Evolutionary conservation across 2,113 vertebrate genomes (phyloP).

Genomic region (Recurvirostra avosetta): DNA sequence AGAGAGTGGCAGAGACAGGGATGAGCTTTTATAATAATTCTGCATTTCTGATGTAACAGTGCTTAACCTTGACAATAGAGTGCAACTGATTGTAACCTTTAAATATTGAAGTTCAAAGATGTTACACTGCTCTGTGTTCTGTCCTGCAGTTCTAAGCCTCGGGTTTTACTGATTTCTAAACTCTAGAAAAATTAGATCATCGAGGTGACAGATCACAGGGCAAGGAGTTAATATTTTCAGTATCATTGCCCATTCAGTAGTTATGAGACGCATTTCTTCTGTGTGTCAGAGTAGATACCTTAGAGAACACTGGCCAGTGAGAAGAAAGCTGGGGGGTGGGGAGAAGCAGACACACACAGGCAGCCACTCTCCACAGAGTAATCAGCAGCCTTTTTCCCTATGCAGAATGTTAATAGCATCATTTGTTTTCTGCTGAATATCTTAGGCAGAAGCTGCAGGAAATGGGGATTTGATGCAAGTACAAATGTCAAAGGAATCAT

Average conservation of each 20-base stretch:
- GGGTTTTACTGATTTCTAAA: background rate
- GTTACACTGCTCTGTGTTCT: background rate
- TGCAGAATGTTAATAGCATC: constrained; percentile 21
- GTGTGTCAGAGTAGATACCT: background rate
- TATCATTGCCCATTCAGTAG: background rate
- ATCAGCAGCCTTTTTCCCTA: constrained; percentile 12
- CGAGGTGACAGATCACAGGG: background rate
- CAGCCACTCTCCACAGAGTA: background rate
- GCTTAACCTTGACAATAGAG: background rate
- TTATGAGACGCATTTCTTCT: background rate
- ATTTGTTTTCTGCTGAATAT: constrained; percentile 34
- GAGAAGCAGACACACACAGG: background rate
- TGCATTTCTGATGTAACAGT: background rate
- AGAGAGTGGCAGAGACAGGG: background rate
- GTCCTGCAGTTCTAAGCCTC: background rate
- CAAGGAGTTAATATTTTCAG: background rate
- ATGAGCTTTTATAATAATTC: background rate
- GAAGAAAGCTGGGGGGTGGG: background rate
- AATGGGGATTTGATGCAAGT: constrained; percentile 11
- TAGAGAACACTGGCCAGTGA: background rate
- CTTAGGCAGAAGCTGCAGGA: constrained; percentile 1
- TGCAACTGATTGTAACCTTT: background rate
- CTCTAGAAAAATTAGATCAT: background rate
- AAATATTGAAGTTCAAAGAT: background rate
- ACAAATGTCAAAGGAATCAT: constrained; percentile 9